A percentile compares a stretch with the other conserved stretches of the same genome.
phyloP scores from a whole-genome alignment of 2,888 invertebrate species.

The Drosophila planitibia region DNA sequence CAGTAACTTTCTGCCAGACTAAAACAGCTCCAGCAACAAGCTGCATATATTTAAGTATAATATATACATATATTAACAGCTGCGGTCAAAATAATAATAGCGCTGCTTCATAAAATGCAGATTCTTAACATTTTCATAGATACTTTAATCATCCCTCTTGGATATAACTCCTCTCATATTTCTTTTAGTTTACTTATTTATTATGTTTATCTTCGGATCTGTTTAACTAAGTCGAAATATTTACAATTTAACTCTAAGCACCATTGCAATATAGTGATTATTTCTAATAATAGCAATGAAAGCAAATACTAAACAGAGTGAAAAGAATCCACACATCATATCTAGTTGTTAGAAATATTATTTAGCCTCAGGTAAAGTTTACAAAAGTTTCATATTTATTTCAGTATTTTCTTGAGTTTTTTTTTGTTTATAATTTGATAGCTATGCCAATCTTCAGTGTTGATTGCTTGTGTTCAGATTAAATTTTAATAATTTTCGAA shows the following conservation, averaged over 20 bases:
- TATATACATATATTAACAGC: neutral
- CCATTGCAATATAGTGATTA: too few relatives aligned
- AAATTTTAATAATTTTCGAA: neutral
- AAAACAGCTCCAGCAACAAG: neutral
- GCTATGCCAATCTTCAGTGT: neutral
- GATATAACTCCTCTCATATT: rapidly evolving
- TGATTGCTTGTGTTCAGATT: neutral
- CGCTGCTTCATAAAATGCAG: neutral
- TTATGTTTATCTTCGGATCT: neutral
- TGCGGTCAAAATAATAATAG: neutral
- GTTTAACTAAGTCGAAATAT: neutral
- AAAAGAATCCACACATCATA: neutral
- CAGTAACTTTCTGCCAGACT: neutral
- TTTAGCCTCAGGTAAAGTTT: neutral
- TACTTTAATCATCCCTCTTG: neutral
- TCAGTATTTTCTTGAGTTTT: neutral
- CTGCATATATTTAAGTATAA: neutral
- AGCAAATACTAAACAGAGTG: neutral
- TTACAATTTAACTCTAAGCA: too few relatives aligned
- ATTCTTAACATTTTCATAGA: neutral
- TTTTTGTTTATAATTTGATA: neutral
- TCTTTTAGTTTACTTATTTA: neutral
- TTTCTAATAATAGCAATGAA: neutral
- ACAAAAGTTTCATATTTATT: neutral
- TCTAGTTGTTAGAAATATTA: neutral